Percentiles rank a stretch among this genome's conserved stretches.
Evolutionary conservation across 1,140 invertebrate genomes (phyloP).

Genomic region (Drosophila pachea): DNA sequence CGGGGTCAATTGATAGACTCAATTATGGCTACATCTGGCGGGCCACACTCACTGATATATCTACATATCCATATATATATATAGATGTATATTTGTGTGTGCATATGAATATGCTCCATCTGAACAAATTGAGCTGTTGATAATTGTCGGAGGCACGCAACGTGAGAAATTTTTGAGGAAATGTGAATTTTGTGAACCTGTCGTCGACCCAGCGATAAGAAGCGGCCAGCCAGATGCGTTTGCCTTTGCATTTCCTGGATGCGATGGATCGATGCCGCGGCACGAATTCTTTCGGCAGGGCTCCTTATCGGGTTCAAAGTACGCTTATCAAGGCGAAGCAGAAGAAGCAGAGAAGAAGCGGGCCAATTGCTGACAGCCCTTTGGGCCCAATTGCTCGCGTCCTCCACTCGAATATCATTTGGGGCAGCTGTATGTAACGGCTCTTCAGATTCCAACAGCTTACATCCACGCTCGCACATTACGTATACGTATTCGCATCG

Average conservation of each 20-base stretch:
- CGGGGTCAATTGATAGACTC: conserved; percentile 76
- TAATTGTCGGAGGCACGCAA: conserved; percentile 29
- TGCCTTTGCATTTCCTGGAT: conserved; percentile 20
- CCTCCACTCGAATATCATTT: conserved; percentile 12
- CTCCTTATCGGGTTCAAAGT: conserved; percentile 38
- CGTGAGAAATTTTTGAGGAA: conserved; percentile 29
- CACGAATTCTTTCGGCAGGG: not conserved
- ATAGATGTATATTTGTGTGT: conserved; percentile 7
- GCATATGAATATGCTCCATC: conserved; percentile 11
- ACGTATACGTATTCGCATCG: conserved; percentile 29
- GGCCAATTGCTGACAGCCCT: conserved; percentile 12
- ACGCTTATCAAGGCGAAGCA: conserved; percentile 33
- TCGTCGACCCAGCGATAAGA: conserved; percentile 5
- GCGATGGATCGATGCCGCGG: no score
- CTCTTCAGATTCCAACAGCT: conserved; percentile 10
- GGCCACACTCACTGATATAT: conserved; percentile 10
- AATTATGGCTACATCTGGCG: conserved; percentile 67
- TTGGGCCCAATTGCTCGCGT: no score
- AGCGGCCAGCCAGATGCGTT: not conserved
- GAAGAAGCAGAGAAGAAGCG: not conserved
- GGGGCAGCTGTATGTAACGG: not conserved
- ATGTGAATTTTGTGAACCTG: conserved; percentile 11
- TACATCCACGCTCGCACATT: not conserved
- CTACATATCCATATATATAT: conserved; percentile 8
- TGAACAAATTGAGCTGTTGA: conserved; percentile 23